Conservation (phyloP, 2,797 vertebrate genomes). For the Tragelaphus oryx region DNA sequence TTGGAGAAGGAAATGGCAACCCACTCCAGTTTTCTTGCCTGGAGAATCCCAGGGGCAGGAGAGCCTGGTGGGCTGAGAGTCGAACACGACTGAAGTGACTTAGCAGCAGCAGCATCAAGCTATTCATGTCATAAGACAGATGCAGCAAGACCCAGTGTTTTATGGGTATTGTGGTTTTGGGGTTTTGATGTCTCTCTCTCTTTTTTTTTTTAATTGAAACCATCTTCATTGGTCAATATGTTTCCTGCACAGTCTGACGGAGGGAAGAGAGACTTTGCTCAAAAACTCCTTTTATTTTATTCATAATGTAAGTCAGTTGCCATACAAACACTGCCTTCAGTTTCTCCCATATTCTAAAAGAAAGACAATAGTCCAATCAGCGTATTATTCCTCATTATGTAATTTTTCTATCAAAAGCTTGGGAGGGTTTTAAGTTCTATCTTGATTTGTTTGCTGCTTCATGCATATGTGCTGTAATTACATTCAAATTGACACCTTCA, state of each 20-base stretch:
- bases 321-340: neutral
- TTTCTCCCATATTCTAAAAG: constrained; percentile 28
- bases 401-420: constrained; percentile 31
- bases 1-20: too few species aligned
- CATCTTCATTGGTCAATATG: neutral
- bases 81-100: too few species aligned
- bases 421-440: neutral
- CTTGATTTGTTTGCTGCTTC: constrained; percentile 28
- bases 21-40: too few species aligned
- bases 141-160: accelerated
- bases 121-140: neutral
- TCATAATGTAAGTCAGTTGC: neutral
- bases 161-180: neutral
- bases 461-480: neutral
- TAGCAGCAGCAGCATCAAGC: too few species aligned
- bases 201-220: neutral
- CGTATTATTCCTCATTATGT: neutral
- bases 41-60: too few species aligned
- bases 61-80: too few species aligned
- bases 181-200: neutral
- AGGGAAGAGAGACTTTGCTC: neutral
- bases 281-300: neutral
- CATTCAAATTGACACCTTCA: neutral
- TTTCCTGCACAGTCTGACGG: neutral
- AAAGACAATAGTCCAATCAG: constrained; percentile 36